Evolutionary conservation across 2,797 vertebrate genomes (phyloP).

Genomic region (Apodemus agrarius): DNA sequence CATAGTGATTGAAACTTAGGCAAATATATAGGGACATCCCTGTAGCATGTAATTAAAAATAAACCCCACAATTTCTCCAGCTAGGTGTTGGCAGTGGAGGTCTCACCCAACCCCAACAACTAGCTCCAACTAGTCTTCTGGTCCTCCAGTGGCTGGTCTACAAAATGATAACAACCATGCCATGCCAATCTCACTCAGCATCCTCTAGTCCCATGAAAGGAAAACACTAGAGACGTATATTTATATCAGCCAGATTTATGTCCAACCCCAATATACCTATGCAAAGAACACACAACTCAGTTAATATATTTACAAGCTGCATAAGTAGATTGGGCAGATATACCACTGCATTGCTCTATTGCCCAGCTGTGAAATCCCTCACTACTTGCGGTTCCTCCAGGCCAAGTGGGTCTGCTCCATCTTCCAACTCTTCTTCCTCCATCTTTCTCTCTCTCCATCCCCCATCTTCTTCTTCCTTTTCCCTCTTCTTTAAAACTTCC

Average conservation of each 20-base stretch:
- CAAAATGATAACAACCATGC: not conserved
- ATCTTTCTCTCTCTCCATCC: too few species aligned
- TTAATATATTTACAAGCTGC: not conserved
- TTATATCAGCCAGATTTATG: not conserved
- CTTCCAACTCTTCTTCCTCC: too few species aligned
- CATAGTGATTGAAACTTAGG: not conserved
- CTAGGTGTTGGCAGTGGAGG: fast-evolving
- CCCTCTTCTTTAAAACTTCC: too few species aligned
- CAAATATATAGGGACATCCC: not conserved
- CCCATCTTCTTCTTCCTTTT: too few species aligned
- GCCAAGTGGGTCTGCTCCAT: too few species aligned
- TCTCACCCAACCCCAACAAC: not conserved
- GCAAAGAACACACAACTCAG: not conserved
- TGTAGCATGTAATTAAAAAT: not conserved
- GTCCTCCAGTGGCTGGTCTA: not conserved
- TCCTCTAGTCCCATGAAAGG: not conserved
- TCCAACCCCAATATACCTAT: not conserved
- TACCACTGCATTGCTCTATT: not conserved
- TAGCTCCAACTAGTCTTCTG: not conserved
- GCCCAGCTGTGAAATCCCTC: not conserved
- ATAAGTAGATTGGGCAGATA: not conserved
- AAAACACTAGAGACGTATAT: not conserved
- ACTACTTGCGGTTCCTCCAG: not conserved
- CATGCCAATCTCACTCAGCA: not conserved
- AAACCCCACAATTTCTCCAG: not conserved